These are phyloP conservation scores for Smutsia temminckii DNA, from an alignment of 2,797 vertebrate genomes.

Conservation along the genomic window DNA sequence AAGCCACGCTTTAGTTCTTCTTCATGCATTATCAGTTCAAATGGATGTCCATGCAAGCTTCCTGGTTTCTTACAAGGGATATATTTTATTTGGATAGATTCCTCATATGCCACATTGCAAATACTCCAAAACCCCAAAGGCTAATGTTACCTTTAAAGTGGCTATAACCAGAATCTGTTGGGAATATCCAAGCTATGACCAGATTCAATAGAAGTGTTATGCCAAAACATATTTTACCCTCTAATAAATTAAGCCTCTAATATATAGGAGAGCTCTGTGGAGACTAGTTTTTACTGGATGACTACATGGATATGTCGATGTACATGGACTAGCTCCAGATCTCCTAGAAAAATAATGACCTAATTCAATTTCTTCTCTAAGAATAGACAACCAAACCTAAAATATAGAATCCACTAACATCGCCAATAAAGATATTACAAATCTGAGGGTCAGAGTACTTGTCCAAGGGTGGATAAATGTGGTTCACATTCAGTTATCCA, in stretches of 20 bases:
- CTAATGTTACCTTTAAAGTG: not conserved
- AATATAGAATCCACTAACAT: fast-evolving
- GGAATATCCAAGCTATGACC: not conserved
- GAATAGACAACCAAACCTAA: not conserved
- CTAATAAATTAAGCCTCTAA: not conserved
- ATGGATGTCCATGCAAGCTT: not conserved
- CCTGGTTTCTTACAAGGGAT: not conserved
- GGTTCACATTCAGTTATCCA: not conserved
- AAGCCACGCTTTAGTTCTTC: not conserved
- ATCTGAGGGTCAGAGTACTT: not conserved
- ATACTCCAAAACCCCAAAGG: not conserved
- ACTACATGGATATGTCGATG: fast-evolving
- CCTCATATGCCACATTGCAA: not conserved
- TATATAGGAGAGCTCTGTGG: not conserved
- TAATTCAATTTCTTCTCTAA: not conserved
- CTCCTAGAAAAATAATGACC: not conserved
- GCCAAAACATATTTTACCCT: not conserved
- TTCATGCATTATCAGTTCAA: not conserved
- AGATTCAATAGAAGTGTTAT: not conserved
- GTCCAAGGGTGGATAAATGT: not conserved
- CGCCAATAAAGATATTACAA: not conserved
- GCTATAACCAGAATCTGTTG: not conserved
- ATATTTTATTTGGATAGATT: not conserved
- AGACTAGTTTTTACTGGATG: not conserved
- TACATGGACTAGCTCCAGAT: not conserved